These are phyloP conservation scores for Bilobella aurantiaca DNA, from an alignment of 1,140 invertebrate species.

Conservation along the genomic window DNA sequence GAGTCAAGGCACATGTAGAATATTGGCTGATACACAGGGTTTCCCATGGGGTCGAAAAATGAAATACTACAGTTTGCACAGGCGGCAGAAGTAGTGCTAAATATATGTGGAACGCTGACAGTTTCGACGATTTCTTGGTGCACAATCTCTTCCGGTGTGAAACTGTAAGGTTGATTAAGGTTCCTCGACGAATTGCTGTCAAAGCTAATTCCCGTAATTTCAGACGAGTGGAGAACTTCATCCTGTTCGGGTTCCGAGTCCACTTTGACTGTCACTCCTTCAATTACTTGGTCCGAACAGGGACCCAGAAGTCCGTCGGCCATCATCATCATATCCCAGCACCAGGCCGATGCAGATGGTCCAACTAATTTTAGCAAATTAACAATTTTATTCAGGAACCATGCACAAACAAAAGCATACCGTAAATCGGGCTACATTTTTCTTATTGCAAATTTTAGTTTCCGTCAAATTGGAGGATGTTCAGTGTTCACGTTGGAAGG, in stretches of 20 bases:
- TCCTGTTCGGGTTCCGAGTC: not conserved
- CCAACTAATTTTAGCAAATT: too few relatives aligned
- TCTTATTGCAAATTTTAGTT: too few relatives aligned
- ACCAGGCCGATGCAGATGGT: too few relatives aligned
- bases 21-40: not conserved
- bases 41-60: not conserved
- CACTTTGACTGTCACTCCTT: not conserved
- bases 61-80: not conserved
- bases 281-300: not conserved
- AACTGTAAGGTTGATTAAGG: too few relatives aligned
- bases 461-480: too few relatives aligned
- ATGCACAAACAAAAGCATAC: too few relatives aligned
- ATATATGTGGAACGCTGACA: not conserved
- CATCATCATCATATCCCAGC: not conserved
- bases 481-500: too few relatives aligned
- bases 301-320: not conserved
- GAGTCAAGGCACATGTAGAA: not conserved
- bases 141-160: not conserved
- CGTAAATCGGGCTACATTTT: too few relatives aligned
- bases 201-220: too few relatives aligned
- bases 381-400: too few relatives aligned
- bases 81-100: not conserved
- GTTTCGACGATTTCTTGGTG: not conserved
- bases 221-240: too few relatives aligned
- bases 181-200: too few relatives aligned